These are phyloP conservation scores for Coelopa pilipes DNA, from an alignment of 2,888 invertebrate genomes.

Conservation along the genomic window DNA sequence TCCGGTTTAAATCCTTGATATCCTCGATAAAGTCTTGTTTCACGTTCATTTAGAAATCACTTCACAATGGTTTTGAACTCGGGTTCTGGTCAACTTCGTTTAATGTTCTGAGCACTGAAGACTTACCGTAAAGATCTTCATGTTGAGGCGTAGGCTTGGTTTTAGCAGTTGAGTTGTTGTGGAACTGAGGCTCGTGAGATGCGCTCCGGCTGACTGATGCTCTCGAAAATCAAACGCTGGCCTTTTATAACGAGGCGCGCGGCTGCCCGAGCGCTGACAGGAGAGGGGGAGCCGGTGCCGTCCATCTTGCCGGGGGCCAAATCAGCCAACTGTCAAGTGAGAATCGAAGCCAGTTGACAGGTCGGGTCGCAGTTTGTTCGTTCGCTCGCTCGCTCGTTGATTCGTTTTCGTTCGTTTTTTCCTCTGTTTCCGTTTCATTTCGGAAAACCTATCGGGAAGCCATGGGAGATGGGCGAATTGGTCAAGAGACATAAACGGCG, in stretches of 20 bases:
- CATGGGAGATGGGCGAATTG: too few species aligned
- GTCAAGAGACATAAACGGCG: too few species aligned
- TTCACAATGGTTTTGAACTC: background rate
- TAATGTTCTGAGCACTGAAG: background rate
- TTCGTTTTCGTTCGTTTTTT: too few species aligned
- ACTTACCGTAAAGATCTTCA: conserved; percentile 65
- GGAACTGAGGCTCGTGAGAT: conserved; percentile 36
- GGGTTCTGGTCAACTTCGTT: too few species aligned
- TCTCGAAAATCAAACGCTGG: background rate
- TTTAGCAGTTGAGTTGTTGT: conserved; percentile 53
- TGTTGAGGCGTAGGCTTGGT: conserved; percentile 56
- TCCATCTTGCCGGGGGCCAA: too few species aligned
- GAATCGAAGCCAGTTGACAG: too few species aligned
- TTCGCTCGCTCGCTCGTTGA: too few species aligned
- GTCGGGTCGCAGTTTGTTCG: too few species aligned
- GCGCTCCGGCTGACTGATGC: conserved; percentile 56
- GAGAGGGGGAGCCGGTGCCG: too few species aligned
- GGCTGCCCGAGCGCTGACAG: background rate
- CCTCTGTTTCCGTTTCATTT: too few species aligned
- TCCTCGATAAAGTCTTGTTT: background rate
- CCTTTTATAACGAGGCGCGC: background rate
- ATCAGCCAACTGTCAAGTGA: too few species aligned
- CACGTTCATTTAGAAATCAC: background rate
- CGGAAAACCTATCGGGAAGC: too few species aligned
- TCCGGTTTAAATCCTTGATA: background rate